Percentiles rank a stretch among this genome's conserved stretches.
Conservation (phyloP, 2,113 vertebrate genomes). For the Anhinga rufa region DNA sequence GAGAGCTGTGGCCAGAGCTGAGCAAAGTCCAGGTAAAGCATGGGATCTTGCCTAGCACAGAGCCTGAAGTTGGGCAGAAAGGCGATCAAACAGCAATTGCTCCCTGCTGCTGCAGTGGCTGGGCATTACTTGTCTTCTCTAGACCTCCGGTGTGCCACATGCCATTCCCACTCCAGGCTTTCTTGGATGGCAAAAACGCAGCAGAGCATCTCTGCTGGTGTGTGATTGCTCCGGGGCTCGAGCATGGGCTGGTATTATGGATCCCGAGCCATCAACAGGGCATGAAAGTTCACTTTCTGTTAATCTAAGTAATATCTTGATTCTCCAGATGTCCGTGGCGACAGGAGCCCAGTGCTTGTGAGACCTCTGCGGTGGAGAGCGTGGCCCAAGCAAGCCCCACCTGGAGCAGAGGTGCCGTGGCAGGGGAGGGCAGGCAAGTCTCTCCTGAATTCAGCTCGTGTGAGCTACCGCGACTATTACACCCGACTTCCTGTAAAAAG, state of each 20-base stretch:
- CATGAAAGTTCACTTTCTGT: neutral
- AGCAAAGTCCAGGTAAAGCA: no score
- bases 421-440: neutral
- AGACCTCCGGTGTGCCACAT: neutral
- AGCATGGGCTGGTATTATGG: fast-evolving
- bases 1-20: neutral
- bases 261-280: neutral
- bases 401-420: neutral
- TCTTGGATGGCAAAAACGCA: neutral
- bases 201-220: neutral
- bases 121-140: neutral
- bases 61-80: neutral
- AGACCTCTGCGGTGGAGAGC: fast-evolving
- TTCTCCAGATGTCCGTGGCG: neutral
- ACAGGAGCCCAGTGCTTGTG: neutral
- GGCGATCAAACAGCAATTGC: neutral
- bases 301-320: fast-evolving
- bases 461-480: fast-evolving
- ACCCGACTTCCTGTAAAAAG: neutral
- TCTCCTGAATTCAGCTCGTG: fast-evolving
- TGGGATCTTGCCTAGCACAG: neutral
- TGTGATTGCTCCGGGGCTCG: no score
- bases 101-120: neutral
- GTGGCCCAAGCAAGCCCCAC: neutral
- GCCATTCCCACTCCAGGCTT: neutral